Evolutionary conservation across 2,797 vertebrate species (phyloP).

Genomic region (Enteromius radiatus): DNA sequence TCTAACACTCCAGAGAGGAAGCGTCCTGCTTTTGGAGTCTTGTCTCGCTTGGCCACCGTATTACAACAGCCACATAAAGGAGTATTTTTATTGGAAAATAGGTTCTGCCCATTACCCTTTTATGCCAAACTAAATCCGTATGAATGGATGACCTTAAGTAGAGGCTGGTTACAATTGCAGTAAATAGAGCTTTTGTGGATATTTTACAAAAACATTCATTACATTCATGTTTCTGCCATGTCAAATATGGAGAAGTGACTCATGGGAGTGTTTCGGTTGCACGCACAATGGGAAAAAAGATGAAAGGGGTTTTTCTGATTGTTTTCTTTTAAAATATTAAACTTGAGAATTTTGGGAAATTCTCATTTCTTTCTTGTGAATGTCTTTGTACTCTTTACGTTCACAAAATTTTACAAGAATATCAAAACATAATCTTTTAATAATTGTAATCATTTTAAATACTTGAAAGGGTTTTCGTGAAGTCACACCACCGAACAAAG

Average conservation of each 20-base stretch:
- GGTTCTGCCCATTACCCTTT: constrained; percentile 29
- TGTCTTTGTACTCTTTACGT: background rate
- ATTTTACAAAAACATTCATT: constrained; percentile 59
- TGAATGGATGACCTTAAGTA: constrained; percentile 50
- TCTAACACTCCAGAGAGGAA: constrained; percentile 53
- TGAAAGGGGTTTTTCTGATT: constrained; percentile 19
- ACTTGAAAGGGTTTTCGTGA: background rate
- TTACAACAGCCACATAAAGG: constrained; percentile 59
- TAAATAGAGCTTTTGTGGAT: constrained; percentile 62
- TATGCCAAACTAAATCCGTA: constrained; percentile 58
- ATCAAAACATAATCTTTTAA: too few relatives aligned
- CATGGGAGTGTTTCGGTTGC: constrained; percentile 40
- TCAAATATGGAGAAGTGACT: constrained; percentile 48
- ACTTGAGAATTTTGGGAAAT: constrained; percentile 7
- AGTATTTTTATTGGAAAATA: constrained; percentile 61
- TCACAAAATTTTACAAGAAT: too few relatives aligned
- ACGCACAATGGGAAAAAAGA: constrained; percentile 18
- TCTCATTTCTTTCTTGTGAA: background rate
- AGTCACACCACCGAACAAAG: background rate
- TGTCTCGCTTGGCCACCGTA: constrained; percentile 51
- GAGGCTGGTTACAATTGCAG: constrained; percentile 51
- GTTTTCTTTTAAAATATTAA: background rate
- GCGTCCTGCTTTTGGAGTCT: constrained; percentile 59
- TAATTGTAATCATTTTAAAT: too few relatives aligned
- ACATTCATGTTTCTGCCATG: constrained; percentile 56